Evolutionary conservation across 1,140 invertebrate genomes (phyloP), one percentile per base, ranked within the genome.

Genomic region (Batillaria attramentaria): DNA sequence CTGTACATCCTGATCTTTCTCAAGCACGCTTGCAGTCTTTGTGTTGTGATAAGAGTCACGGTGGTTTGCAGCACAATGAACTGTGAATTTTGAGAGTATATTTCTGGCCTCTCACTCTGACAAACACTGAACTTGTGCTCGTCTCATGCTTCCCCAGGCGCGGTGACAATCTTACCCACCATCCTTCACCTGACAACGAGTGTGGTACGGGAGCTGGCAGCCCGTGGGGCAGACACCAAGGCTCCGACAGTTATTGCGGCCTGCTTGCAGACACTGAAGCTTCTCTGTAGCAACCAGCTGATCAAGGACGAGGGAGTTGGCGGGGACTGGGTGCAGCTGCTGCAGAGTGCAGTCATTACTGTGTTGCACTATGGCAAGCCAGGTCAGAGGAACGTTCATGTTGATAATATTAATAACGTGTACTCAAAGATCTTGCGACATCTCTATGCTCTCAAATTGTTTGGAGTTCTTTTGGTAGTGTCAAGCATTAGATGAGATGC

Each of bases 181-280:
- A 93, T 99, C 41, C 92, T 99, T n/a, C 97, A 96, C 90, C 92
- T 99, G 68, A 94, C 95, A 3, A 97, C 96, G 39, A 96, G 97
- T 80, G 94, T 99, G 5, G 93, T 99, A 31, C 93, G 94, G 82
- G 96, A 98, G 92, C 93, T 94, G 57, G 94, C 94, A 3, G 75
- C 87, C 5, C 82, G 81, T 91, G 84, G 81, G 0, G 74, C 84
- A 73, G 84, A 88, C 92, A 73, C 93, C 10, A 91, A 93, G 41
- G 93, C 93, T 69, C 92, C 86, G 20, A 88, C 88, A 78, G 91
- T 92, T 43, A 91, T 95, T 81, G 92, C 93, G 88, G 82, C 94
- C 76, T 94, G 94, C 8, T 91, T 96, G n/a, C 94, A 95, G 80
- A 94, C 93, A 81, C 92, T 96, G 42, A 94, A 93, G 85, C 92